Percentiles rank a stretch among this genome's conserved stretches.
phyloP scores from a whole-genome alignment of 2,113 vertebrate genomes.

The Scomber colias region DNA sequence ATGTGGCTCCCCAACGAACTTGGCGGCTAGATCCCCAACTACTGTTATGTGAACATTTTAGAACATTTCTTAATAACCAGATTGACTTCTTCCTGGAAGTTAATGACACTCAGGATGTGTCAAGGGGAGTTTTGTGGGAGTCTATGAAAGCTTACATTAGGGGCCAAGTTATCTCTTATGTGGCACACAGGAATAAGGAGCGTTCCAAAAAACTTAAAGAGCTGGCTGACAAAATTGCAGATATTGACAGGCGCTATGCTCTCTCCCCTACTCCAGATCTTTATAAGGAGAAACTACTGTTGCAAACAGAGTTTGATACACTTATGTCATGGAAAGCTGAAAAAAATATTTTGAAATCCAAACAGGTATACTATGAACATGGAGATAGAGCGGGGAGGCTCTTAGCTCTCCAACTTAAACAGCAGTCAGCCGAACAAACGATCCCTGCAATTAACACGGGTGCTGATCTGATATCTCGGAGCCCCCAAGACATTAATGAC shows the following conservation, averaged over 20 bases:
- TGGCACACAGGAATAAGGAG: background rate
- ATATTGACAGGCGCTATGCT: background rate
- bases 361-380: background rate
- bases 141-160: constrained; percentile 1
- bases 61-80: background rate
- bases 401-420: background rate
- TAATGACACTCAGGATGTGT: background rate
- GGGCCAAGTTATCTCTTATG: constrained; percentile 2
- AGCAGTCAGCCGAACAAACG: background rate
- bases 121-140: background rate
- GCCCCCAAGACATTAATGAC: background rate
- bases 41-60: background rate
- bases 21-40: background rate
- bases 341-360: background rate
- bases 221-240: background rate
- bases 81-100: background rate
- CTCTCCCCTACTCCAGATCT: background rate
- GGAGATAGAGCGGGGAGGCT: background rate
- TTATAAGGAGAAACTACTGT: background rate
- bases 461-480: background rate
- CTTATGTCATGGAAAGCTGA: background rate
- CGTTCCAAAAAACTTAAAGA: background rate
- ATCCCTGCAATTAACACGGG: background rate
- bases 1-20: background rate
- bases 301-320: background rate